Percentiles rank a stretch among this genome's conserved stretches.
Evolutionary conservation across 1,140 invertebrate species (phyloP).

Genomic region (Tetramorium alpestre): DNA sequence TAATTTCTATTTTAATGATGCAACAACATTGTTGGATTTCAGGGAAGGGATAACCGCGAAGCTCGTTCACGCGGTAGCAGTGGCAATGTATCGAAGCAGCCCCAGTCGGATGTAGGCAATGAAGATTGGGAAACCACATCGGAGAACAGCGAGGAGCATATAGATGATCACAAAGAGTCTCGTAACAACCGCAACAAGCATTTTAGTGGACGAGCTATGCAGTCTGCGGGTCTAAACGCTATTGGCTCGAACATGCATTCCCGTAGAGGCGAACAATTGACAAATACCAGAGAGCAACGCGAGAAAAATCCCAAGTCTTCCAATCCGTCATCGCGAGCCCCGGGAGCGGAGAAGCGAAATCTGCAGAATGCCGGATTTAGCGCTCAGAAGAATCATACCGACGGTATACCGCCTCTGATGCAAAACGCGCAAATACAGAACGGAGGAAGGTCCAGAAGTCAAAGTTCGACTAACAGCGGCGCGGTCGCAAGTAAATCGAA

Average conservation of each 20-base stretch:
- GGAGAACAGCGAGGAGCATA: slow-evolving; percentile 88
- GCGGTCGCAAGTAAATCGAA: slow-evolving; percentile 67
- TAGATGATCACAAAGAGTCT: slow-evolving; percentile 82
- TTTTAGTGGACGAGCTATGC: slow-evolving; percentile 72
- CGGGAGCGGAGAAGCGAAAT: slow-evolving; percentile 83
- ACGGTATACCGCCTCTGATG: slow-evolving; percentile 73
- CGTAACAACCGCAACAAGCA: slow-evolving; percentile 80
- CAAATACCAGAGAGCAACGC: slow-evolving; percentile 76
- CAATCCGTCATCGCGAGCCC: slow-evolving; percentile 76
- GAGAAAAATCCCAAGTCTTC: slow-evolving; percentile 79
- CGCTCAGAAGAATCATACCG: slow-evolving; percentile 79
- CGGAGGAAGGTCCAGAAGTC: slow-evolving; percentile 78
- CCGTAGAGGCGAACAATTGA: slow-evolving; percentile 75
- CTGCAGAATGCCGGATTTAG: slow-evolving; percentile 75
- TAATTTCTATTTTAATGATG: not conserved
- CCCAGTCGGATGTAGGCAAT: slow-evolving; percentile 85
- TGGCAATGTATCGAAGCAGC: slow-evolving; percentile 75
- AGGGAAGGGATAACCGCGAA: slow-evolving; percentile 80
- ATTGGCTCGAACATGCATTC: slow-evolving; percentile 66
- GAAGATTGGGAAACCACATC: slow-evolving; percentile 90
- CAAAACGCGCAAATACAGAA: slow-evolving; percentile 79
- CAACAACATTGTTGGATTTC: slow-evolving; percentile 17
- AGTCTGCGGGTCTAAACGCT: slow-evolving; percentile 62
- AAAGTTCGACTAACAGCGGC: slow-evolving; percentile 73
- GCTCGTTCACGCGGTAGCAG: slow-evolving; percentile 75